Evolutionary conservation across 2,113 vertebrate species (phyloP).

Genomic region (Prionailurus bengalensis): DNA sequence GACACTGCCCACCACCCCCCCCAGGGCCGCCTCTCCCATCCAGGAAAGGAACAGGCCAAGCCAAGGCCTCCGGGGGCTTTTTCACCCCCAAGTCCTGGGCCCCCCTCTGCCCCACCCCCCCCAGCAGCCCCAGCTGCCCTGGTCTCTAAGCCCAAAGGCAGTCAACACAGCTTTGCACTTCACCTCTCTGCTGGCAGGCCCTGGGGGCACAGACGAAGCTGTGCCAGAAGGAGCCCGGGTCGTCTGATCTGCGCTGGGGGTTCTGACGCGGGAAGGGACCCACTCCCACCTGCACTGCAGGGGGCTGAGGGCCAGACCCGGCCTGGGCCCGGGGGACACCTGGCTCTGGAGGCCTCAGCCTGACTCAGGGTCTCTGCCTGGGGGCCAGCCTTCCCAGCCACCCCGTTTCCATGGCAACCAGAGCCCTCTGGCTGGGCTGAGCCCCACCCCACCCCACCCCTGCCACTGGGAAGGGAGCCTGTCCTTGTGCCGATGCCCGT

Average conservation of each 20-base stretch:
- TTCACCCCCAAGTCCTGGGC: neutral
- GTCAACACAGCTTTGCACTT: neutral
- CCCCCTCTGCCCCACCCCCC: neutral
- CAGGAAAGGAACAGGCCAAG: neutral
- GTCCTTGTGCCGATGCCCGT: too few relatives aligned
- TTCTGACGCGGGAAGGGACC: neutral
- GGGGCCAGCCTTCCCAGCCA: neutral
- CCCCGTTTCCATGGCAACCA: constrained; percentile 48
- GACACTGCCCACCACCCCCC: too few relatives aligned
- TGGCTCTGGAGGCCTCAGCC: neutral
- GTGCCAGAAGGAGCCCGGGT: neutral
- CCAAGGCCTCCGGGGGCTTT: neutral
- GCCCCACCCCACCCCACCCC: neutral
- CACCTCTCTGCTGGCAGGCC: neutral
- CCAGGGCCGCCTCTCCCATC: too few relatives aligned
- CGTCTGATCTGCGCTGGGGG: neutral
- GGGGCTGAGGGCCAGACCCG: neutral
- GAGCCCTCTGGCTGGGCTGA: neutral
- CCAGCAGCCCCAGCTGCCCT: neutral
- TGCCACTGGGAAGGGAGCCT: neutral
- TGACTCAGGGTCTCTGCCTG: neutral
- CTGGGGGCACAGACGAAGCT: neutral
- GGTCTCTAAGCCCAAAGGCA: neutral
- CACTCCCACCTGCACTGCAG: too few relatives aligned
- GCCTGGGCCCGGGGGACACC: neutral